Evolutionary conservation across 2,888 invertebrate genomes (phyloP).

Genomic region (Odontocerum albicorne): DNA sequence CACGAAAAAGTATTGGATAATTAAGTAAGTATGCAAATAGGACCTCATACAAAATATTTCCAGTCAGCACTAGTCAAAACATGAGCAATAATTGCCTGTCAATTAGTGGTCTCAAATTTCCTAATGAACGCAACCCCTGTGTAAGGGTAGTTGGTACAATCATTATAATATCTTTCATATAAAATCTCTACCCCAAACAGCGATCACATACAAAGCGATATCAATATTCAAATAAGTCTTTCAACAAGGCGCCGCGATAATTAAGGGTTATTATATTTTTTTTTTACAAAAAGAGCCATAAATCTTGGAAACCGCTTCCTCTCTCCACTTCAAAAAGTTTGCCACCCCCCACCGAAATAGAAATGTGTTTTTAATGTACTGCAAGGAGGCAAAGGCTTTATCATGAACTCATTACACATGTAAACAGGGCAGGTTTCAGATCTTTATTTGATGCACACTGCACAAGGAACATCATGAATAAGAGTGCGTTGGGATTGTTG

Average conservation of each 20-base stretch:
- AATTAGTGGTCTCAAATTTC: conserved; percentile 5
- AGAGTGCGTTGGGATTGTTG: too few relatives aligned
- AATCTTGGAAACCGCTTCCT: conserved; percentile 35
- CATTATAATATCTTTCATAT: conserved; percentile 1
- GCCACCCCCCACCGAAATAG: conserved; percentile 25
- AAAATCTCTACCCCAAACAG: neutral
- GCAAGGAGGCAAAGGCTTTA: conserved; percentile 23
- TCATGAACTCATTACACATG: conserved; percentile 33
- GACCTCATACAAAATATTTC: too few relatives aligned
- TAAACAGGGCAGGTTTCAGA: too few relatives aligned
- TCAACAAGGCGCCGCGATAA: conserved; percentile 35
- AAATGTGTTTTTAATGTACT: conserved; percentile 36
- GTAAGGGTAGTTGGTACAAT: neutral
- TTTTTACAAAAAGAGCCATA: conserved; percentile 33
- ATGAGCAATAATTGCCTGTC: conserved; percentile 1
- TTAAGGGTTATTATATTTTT: conserved; percentile 37
- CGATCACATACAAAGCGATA: conserved; percentile 21
- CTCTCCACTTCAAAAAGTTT: conserved; percentile 23
- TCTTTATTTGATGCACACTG: too few relatives aligned
- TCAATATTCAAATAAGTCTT: conserved; percentile 35
- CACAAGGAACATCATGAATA: too few relatives aligned
- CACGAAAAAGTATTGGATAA: too few relatives aligned
- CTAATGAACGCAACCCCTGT: conserved; percentile 1
- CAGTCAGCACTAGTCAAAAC: too few relatives aligned
- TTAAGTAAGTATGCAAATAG: too few relatives aligned